A percentile compares a stretch with the other conserved stretches of the same genome.
Evolutionary conservation across 2,888 invertebrate species (phyloP).

Genomic region (Mythimna vitellina): DNA sequence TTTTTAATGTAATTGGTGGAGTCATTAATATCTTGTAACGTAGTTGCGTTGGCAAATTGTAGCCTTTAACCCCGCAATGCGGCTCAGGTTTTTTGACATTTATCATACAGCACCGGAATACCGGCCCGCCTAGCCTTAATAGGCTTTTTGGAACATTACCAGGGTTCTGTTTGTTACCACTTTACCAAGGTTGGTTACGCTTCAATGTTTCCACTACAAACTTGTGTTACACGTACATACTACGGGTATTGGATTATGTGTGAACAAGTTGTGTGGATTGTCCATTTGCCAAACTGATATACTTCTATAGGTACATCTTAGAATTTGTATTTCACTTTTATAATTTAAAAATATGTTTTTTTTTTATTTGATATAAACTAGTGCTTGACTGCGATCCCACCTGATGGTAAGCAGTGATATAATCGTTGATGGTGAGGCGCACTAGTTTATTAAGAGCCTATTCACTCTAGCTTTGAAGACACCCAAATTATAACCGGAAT

Average conservation of each 20-base stretch:
- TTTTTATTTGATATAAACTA: too few species aligned
- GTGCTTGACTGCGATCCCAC: too few species aligned
- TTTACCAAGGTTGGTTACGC: conserved; percentile 33
- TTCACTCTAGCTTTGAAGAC: too few species aligned
- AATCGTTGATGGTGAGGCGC: too few species aligned
- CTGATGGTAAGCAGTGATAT: too few species aligned
- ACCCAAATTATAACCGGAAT: too few species aligned
- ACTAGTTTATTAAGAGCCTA: too few species aligned
- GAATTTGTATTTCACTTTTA: too few species aligned
- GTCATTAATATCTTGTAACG: conserved; percentile 63
- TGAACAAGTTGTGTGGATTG: neutral
- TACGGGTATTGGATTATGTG: neutral
- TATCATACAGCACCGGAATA: conserved; percentile 80
- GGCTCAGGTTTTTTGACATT: conserved; percentile 83
- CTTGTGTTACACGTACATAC: neutral
- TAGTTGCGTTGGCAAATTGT: conserved; percentile 69
- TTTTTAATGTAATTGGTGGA: conserved; percentile 66
- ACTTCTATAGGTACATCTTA: too few species aligned
- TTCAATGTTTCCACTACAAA: conserved; percentile 14
- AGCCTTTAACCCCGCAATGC: conserved; percentile 84
- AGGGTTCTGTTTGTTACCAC: conserved; percentile 69
- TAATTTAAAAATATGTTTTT: too few species aligned
- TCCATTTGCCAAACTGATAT: neutral
- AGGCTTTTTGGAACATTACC: conserved; percentile 88
- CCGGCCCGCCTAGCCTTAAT: conserved; percentile 73